Base-by-base conservation (phyloP, 1,140 invertebrate genomes). In the Drosophila aff. region DNA sequence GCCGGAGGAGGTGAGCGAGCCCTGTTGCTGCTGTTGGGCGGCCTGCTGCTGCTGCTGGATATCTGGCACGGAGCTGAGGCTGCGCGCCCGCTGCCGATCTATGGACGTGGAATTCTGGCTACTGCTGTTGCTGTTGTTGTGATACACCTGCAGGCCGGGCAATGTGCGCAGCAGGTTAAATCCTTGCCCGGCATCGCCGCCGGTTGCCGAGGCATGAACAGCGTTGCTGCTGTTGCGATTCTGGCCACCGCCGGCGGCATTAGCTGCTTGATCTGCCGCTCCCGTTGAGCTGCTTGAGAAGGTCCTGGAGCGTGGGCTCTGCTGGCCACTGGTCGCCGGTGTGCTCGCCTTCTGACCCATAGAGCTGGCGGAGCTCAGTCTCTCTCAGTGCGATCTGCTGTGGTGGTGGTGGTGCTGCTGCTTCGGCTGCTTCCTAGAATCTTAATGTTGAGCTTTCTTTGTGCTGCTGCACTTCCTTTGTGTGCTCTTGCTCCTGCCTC, bases 341-440 rank as follows among this genome's bases (percentile, higher is more conserved):
- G 96, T 97, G 93, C 96, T 97, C 91, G 96, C 95, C 94, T 97
- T 97, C 93, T 96, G 96, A 94, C 96, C 96, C 96, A 97, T 97
- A 85, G 85, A 81, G 80, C 49, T 62, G 16, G 40, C 62, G 40
- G 21, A 40, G 33, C 47, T 33, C 47, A 53, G 18, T 36, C 52
- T 53, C 52, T n/a, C 15, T 23, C 33, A 18, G n/a, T 52, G 26
- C 0, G 28, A 18, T 52, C 49, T 50, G 26, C 16, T 16, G 50
- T 16, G 50, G 28, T 53, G 28, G 11, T 11, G 47, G 7, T 26
- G 11, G 4, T n/a, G 8, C 26, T 26, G 5, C 26, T 26, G 26
- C 26, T 26, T 4, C 26, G 0, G 26, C 16, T 50, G n/a, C 31
- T 53, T 8, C 3, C 36, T 40, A 38, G 52, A 21, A 55, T 55